These are phyloP conservation scores for Vultur gryphus DNA, from an alignment of 2,797 vertebrate species.

Conservation along the genomic window DNA sequence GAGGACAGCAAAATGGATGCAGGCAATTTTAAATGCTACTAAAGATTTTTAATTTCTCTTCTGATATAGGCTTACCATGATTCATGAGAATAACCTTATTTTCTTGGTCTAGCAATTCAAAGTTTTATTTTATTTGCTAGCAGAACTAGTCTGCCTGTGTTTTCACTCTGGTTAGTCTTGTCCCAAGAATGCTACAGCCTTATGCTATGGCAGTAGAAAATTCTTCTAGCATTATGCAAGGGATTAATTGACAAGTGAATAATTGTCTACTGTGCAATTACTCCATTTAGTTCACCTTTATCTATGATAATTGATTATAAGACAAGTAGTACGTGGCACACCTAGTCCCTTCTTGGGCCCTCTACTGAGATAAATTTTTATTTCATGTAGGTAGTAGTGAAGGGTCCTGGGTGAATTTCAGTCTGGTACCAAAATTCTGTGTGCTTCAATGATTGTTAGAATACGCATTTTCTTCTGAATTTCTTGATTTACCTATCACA, in stretches of 20 bases:
- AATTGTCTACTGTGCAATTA: background rate
- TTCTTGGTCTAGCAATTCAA: background rate
- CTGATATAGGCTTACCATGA: background rate
- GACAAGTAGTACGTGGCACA: background rate
- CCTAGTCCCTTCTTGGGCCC: background rate
- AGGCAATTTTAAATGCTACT: background rate
- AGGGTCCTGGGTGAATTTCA: background rate
- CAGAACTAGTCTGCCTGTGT: background rate
- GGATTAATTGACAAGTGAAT: background rate
- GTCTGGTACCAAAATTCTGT: background rate
- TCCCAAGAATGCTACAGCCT: background rate
- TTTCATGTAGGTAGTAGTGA: background rate
- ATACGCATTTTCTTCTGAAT: background rate
- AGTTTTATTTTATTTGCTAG: background rate
- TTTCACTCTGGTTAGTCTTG: background rate
- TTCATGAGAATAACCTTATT: background rate
- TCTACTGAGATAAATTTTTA: background rate
- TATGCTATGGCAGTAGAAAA: background rate
- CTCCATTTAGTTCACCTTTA: background rate
- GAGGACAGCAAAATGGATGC: background rate
- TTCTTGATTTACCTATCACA: background rate
- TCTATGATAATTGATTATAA: background rate
- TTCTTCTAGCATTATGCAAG: background rate
- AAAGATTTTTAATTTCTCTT: background rate
- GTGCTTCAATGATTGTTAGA: background rate